phyloP scores from a whole-genome alignment of 2,113 vertebrate species.

The Calidris pygmaea region DNA sequence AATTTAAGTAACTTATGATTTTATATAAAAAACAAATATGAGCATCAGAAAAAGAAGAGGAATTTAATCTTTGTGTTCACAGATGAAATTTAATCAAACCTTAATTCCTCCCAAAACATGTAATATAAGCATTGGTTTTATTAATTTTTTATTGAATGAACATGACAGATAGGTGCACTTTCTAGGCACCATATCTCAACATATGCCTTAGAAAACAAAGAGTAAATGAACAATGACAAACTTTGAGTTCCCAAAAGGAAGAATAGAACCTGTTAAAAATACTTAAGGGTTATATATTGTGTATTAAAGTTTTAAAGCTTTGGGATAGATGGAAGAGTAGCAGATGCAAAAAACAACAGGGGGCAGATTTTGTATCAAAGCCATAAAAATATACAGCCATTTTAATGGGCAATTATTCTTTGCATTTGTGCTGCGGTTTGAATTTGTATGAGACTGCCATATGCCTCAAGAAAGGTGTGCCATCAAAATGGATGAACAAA shows the following conservation, averaged over 20 bases:
- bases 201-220: conserved; percentile 49
- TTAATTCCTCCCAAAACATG: background rate
- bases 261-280: conserved; percentile 57
- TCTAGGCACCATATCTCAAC: background rate
- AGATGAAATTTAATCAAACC: background rate
- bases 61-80: background rate
- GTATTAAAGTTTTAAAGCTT: conserved; percentile 75
- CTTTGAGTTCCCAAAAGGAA: conserved; percentile 35
- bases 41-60: background rate
- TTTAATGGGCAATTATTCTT: conserved; percentile 85
- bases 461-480: conserved; percentile 76
- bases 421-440: conserved; percentile 73
- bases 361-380: conserved; percentile 77
- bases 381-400: conserved; percentile 81
- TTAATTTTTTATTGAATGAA: background rate
- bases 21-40: background rate
- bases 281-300: conserved; percentile 68
- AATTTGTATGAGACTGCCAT: conserved; percentile 74
- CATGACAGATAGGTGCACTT: background rate
- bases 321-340: conserved; percentile 70
- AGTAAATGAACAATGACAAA: conserved; percentile 8
- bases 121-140: background rate
- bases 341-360: conserved; percentile 83
- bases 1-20: background rate
- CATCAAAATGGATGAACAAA: conserved; percentile 12